Evolutionary conservation across 1,140 invertebrate species (phyloP), one percentile per base, ranked within the genome.

Genomic region (Ganaspis sp.): DNA sequence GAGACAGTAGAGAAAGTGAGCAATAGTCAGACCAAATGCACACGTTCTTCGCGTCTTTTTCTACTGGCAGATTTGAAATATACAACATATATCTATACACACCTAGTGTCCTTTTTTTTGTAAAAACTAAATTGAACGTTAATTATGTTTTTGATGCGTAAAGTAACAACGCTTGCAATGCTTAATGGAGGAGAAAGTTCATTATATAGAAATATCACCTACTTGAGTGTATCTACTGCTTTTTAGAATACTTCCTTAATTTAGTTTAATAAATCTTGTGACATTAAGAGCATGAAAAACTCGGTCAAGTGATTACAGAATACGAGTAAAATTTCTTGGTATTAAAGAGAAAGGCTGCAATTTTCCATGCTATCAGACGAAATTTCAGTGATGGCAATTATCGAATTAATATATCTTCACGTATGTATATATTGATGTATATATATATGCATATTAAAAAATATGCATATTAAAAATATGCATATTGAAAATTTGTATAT

Each of bases 241-340:
- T 64, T 64, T 34, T 64, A 23, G 3, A n/a, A 49, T 58, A 26
- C 58, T 21, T 64, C 9, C 23, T 19, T 34, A 34, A 64, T 26
- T 34, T 64, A 26, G 26, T 64, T 49, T n/a, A 49, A 26, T 64
- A 23, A 64, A 26, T 64, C 26, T 64, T 64, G 21, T 23, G 21
- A 26, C 21, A 64, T 64, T 64, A 64, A 12, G 21, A 26, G 15
- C 26, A 38, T 40, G 12, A 34, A 69, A 69, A 58, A 76, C 49
- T 45, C 15, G 49, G 9, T 38, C 26, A 23, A 69, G 73, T 49
- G n/a, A 49, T 49, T n/a, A 49, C 15, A 40, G 15, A 4, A 15
- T 15, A 49, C 15, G 17, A 49, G n/a, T 49, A 49, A 49, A 4
- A 49, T 49, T 49, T n/a, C 45, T 1, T n/a, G 17, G n/a, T 17